Conservation (phyloP, 1,140 invertebrate species). For the Aleiodes sp. region DNA sequence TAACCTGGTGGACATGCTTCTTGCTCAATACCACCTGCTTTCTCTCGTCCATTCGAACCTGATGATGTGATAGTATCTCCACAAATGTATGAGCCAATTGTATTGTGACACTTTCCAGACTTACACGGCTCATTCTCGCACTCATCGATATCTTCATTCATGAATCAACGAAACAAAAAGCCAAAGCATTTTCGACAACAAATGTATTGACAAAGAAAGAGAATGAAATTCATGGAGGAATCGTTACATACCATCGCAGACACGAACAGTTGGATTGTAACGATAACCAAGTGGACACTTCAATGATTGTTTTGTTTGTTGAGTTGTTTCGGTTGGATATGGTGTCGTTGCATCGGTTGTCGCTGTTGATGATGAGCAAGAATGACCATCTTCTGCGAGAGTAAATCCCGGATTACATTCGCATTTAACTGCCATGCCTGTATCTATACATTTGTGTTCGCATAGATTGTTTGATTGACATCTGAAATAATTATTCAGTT, state of each 20-base stretch:
- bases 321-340: slow-evolving; percentile 34
- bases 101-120: slow-evolving; percentile 71
- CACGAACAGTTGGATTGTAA: slow-evolving; percentile 69
- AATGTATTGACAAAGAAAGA: not conserved
- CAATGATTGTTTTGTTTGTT: slow-evolving; percentile 30
- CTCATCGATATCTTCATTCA: slow-evolving; percentile 74
- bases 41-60: slow-evolving; percentile 28
- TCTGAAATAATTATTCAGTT: slow-evolving; percentile 48
- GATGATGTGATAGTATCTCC: slow-evolving; percentile 44
- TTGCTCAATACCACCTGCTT: slow-evolving; percentile 22
- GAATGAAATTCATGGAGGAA: slow-evolving; percentile 34
- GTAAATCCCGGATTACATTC: slow-evolving; percentile 67
- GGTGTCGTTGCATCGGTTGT: slow-evolving; percentile 34
- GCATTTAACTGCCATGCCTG: slow-evolving; percentile 64
- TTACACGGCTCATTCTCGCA: slow-evolving; percentile 69
- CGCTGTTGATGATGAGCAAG: slow-evolving; percentile 53
- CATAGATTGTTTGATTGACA: slow-evolving; percentile 68
- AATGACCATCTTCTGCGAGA: slow-evolving; percentile 62
- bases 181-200: not conserved
- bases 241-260: slow-evolving; percentile 74
- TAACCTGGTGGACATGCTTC: slow-evolving; percentile 72
- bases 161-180: slow-evolving; percentile 14
- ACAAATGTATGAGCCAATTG: slow-evolving; percentile 72
- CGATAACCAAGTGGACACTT: slow-evolving; percentile 73
- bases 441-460: slow-evolving; percentile 67